Evolutionary conservation across 2,113 vertebrate genomes (phyloP), one percentile per base, ranked within the genome.

Genomic region (Tetraodon nigroviridis): DNA sequence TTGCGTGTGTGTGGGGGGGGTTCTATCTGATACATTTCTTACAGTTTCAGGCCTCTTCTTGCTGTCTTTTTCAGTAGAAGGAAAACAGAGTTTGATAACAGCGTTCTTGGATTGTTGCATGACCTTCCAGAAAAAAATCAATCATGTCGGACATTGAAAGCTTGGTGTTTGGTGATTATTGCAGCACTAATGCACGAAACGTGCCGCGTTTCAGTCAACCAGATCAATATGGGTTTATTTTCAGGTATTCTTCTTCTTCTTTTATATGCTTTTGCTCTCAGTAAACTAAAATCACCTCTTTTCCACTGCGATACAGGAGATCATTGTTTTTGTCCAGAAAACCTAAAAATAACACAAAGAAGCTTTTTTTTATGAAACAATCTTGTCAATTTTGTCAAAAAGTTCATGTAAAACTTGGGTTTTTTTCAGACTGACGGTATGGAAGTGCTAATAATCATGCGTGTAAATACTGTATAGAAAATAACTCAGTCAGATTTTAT

Each of bases 241-340:
- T 10, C 54, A 58, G 60, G 18, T 5, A 48, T 7, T 49, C 6
- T 27, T 27, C 2, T 27, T 27, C 24, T 27, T 27, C 1, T 27
- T 27, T 6, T 27, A 6, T 27, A 27, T 27, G 24, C 41, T 12
- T 2, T 15, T 7, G n/a, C 14, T 12, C 7, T 13, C 6, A 2
- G 15, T 0, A 55, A 47, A 61, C 17, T 24, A 1, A 58, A 61
- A 50, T 89, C 82, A 98, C 97, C 87, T 98, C 95, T 90, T 98
- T 99, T 58, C 96, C 89, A 80, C 95, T 95, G 76, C 93, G 90
- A 78, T 95, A 98, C 60, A 99, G 87, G 0, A 99, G 90, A 44
- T 99, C 95, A 0, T 95, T 98, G 88, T 99, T 99, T 89, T 99
- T 99, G 80, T 98, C 95, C 70, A 99, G 87, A 84, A 99, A 99